Evolutionary conservation across 35 echinoderm and acorn worm genomes (phyloP).

Genomic region (Ptychodera flava): DNA sequence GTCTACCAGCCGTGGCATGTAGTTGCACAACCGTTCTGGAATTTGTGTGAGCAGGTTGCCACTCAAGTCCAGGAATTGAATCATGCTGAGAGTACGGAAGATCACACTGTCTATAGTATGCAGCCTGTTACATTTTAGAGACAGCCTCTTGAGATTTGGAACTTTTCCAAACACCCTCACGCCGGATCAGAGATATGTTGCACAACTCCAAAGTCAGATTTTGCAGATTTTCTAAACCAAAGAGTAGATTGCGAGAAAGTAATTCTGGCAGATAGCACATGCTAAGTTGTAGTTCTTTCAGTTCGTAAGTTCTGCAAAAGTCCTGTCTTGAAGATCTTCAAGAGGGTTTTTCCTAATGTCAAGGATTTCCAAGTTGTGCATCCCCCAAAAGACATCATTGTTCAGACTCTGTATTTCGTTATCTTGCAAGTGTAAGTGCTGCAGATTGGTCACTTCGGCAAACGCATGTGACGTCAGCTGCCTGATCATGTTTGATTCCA

Average conservation of each 20-base stretch:
- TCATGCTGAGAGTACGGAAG: not conserved
- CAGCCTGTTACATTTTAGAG: not conserved
- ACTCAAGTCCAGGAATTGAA: not conserved
- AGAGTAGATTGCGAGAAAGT: not conserved
- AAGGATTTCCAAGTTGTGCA: not conserved
- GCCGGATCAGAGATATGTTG: not conserved
- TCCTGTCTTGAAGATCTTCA: not conserved
- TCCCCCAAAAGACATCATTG: not conserved
- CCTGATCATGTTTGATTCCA: not conserved
- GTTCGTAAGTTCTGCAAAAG: not conserved
- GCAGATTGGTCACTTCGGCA: not conserved
- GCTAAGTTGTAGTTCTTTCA: not conserved
- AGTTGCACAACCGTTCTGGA: too few relatives aligned
- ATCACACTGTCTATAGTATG: not conserved
- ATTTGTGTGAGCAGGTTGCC: too few relatives aligned
- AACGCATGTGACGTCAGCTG: not conserved
- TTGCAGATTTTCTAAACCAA: not conserved
- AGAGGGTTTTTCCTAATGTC: not conserved
- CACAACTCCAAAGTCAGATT: not conserved
- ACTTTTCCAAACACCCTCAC: not conserved
- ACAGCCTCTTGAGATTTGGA: not conserved
- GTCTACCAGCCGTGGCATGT: too few relatives aligned
- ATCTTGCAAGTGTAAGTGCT: not conserved
- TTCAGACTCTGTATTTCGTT: not conserved
- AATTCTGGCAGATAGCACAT: not conserved